A percentile compares a stretch with the other conserved stretches of the same genome.
Evolutionary conservation across 2,113 vertebrate species (phyloP).

Genomic region (Illadopsis cleaveri): DNA sequence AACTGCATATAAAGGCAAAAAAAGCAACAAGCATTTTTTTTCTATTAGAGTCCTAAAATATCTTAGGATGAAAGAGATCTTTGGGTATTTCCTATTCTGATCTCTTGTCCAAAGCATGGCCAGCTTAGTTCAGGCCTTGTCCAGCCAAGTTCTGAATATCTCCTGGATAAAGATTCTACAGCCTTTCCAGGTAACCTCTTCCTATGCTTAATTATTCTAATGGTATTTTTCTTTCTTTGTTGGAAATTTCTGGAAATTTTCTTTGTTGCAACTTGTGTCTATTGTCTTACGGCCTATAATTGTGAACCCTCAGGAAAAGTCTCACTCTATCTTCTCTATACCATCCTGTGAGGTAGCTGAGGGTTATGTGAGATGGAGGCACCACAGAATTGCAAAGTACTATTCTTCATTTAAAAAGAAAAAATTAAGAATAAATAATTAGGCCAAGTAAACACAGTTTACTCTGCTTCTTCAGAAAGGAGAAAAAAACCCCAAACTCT

Average conservation of each 20-base stretch:
- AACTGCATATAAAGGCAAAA: background rate
- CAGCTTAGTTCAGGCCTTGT: background rate
- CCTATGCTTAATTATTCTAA: background rate
- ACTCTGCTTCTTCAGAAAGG: background rate
- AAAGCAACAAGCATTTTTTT: background rate
- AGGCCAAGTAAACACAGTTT: background rate
- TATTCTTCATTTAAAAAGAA: background rate
- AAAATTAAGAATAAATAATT: background rate
- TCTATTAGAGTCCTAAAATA: background rate
- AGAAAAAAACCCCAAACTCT: rapidly evolving
- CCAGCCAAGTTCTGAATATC: background rate
- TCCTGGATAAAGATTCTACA: background rate
- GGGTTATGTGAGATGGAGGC: background rate
- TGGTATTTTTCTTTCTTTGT: background rate
- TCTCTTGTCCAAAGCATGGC: background rate
- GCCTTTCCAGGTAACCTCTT: background rate
- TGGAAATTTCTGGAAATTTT: background rate
- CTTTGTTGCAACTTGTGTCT: background rate
- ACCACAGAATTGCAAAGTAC: background rate
- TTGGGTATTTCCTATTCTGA: background rate
- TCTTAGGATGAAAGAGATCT: background rate
- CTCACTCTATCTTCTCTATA: background rate
- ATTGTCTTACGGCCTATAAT: background rate
- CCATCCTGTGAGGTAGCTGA: background rate
- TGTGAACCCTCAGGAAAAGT: background rate